Percentiles rank a stretch among this genome's conserved stretches.
These are phyloP conservation scores for Clarias macrocephalus DNA, from an alignment of 2,113 vertebrate species.

Conservation along the genomic window DNA sequence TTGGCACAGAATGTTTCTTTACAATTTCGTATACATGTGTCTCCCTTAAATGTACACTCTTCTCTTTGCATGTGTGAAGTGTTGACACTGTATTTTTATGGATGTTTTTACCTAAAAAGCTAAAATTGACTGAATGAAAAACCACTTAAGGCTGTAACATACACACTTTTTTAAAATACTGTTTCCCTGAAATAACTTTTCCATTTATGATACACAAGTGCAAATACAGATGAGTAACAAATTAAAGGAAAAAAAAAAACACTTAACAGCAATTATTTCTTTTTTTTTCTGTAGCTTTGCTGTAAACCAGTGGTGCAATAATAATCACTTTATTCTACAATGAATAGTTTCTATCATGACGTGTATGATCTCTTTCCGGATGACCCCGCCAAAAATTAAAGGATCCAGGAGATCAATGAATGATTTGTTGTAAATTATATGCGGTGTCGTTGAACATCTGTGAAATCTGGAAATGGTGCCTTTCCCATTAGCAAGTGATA, in stretches of 20 bases:
- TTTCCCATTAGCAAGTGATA: not conserved
- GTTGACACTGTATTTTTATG: not conserved
- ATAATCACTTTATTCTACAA: not conserved
- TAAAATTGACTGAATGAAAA: not conserved
- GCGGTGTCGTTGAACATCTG: not conserved
- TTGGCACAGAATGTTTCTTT: slow-evolving; percentile 6
- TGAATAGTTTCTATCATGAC: not conserved
- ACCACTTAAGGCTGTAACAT: not conserved
- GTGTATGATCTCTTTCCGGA: not conserved
- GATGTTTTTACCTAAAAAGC: not conserved
- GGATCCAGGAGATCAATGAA: not conserved
- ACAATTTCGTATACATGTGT: not conserved
- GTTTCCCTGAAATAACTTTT: slow-evolving; percentile 6
- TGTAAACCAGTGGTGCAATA: not conserved
- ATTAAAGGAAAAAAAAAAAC: not conserved
- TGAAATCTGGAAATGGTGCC: not conserved
- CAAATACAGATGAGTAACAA: not conserved
- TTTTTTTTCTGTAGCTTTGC: not conserved
- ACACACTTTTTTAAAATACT: not conserved
- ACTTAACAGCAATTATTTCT: not conserved
- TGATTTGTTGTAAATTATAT: not conserved
- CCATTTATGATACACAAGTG: not conserved
- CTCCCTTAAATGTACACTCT: not conserved
- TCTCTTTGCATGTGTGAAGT: not conserved
- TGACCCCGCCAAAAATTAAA: not conserved